phyloP scores from a whole-genome alignment of 2,113 vertebrate genomes.

The Atherinomorus stipes region DNA sequence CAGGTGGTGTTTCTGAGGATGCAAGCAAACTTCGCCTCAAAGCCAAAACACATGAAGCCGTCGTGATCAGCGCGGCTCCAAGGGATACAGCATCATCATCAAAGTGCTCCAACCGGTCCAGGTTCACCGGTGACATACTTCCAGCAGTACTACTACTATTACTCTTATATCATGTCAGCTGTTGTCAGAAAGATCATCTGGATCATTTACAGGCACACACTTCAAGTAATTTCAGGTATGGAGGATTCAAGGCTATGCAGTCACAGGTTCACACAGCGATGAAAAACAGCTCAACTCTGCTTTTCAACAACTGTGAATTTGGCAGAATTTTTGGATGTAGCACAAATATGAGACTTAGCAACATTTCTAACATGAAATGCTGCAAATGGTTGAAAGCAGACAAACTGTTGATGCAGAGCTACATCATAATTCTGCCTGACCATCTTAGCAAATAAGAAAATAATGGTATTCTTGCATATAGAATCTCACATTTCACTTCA shows the following conservation, averaged over 20 bases:
- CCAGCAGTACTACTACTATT: not conserved
- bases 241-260: constrained; percentile 33
- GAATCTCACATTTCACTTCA: constrained; percentile 60
- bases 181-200: not conserved
- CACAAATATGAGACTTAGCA: not conserved
- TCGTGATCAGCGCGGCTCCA: too few relatives aligned
- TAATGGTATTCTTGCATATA: constrained; percentile 68
- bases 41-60: too few relatives aligned
- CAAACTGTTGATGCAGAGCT: too few relatives aligned
- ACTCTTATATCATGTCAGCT: too few relatives aligned
- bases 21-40: too few relatives aligned
- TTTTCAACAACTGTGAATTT: constrained; percentile 24
- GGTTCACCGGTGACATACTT: constrained; percentile 1
- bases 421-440: not conserved
- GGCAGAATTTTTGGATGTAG: constrained; percentile 29
- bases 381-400: not conserved
- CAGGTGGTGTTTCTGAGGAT: too few relatives aligned
- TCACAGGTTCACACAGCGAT: constrained; percentile 41
- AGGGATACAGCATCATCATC: too few relatives aligned
- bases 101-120: constrained; percentile 20
- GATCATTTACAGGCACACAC: constrained; percentile 63
- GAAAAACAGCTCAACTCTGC: constrained; percentile 15
- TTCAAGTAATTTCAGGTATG: constrained; percentile 84
- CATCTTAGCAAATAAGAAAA: constrained; percentile 22
- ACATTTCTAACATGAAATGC: not conserved